These are phyloP conservation scores for Neoascia interrupta DNA, from an alignment of 2,888 invertebrate species.

Conservation along the genomic window DNA sequence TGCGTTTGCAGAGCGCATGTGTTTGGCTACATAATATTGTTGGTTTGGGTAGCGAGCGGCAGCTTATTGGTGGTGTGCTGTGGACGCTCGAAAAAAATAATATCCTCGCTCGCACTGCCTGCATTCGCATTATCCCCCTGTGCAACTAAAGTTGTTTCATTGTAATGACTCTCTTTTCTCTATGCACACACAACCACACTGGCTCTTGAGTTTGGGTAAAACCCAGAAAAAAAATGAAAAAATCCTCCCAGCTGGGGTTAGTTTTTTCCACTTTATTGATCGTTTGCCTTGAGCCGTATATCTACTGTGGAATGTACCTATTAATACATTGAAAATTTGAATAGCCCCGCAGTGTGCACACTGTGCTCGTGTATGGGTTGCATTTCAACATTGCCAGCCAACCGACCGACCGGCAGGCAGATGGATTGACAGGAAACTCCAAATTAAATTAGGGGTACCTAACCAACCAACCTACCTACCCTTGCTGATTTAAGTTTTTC, in stretches of 20 bases:
- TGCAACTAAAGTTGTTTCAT: constrained; percentile 54
- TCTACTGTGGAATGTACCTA: no score
- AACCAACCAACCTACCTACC: constrained; percentile 18
- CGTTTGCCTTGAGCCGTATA: constrained; percentile 33
- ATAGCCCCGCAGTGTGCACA: constrained; percentile 20
- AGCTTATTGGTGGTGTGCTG: constrained; percentile 68
- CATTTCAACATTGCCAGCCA: constrained; percentile 23
- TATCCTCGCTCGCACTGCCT: constrained; percentile 13
- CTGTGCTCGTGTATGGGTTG: constrained; percentile 11
- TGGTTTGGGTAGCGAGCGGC: constrained; percentile 8
- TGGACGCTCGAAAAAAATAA: constrained; percentile 16
- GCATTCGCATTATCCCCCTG: constrained; percentile 64
- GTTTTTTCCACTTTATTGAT: constrained; percentile 61
- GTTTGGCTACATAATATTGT: constrained; percentile 37
- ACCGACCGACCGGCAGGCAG: constrained; percentile 42
- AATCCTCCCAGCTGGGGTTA: constrained; percentile 66
- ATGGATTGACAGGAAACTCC: constrained; percentile 68
- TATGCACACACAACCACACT: background rate
- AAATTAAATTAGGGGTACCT: constrained; percentile 56
- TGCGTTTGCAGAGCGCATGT: constrained; percentile 57
- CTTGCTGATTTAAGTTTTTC: constrained; percentile 68
- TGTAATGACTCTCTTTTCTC: constrained; percentile 4
- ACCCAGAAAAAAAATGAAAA: constrained; percentile 25
- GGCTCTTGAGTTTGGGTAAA: constrained; percentile 45
- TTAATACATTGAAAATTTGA: constrained; percentile 53